Evolutionary conservation across 2,797 vertebrate genomes (phyloP).

Genomic region (Esox lucius): DNA sequence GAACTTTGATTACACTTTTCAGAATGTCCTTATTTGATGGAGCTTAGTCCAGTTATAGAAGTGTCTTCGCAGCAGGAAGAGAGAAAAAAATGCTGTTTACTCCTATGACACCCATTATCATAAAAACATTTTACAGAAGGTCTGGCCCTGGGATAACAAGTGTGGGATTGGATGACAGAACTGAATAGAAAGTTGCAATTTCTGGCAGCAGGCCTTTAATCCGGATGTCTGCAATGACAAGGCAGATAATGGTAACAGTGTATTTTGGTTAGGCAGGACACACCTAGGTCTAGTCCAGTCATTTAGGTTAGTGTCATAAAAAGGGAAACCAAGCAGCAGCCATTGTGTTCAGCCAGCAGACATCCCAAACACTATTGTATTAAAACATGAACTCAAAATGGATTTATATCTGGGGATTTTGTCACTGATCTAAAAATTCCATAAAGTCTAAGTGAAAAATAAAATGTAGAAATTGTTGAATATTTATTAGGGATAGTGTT

Average conservation of each 20-base stretch:
- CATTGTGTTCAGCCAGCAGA: no score
- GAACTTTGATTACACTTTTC: neutral
- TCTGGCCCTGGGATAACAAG: neutral
- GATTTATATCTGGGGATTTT: no score
- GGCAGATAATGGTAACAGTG: neutral
- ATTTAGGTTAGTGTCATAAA: neutral
- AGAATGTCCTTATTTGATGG: neutral
- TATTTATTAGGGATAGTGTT: no score
- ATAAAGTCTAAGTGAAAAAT: no score
- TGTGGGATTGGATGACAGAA: neutral
- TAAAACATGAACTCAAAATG: no score
- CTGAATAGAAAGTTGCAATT: neutral
- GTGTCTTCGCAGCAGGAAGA: no score
- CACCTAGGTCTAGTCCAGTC: neutral
- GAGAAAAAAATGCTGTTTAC: no score
- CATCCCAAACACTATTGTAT: no score
- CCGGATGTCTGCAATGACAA: neutral
- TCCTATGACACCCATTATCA: neutral
- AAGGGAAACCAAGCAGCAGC: neutral
- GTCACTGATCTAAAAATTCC: no score
- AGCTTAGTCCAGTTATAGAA: neutral
- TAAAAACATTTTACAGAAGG: neutral
- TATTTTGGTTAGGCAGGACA: neutral
- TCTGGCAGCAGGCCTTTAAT: neutral
- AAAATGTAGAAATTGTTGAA: no score